phyloP scores from a whole-genome alignment of 2,888 invertebrate species.

The Cartodere bifasciata region DNA sequence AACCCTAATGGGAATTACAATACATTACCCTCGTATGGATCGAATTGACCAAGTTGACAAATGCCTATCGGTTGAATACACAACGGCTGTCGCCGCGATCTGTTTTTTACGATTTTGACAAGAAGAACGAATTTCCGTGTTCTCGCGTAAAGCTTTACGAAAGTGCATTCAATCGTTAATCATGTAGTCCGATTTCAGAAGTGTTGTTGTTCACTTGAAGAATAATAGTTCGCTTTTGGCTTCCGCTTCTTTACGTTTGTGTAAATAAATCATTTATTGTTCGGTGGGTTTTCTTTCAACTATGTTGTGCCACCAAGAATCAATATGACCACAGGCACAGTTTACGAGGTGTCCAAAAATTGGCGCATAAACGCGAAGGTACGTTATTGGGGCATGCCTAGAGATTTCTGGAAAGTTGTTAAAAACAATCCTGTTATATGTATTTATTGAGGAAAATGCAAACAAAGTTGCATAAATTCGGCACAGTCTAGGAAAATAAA shows the following conservation, averaged over 20 bases:
- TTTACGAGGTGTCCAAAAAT: too few species aligned
- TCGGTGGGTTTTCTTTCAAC: too few species aligned
- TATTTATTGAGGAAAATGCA: too few species aligned
- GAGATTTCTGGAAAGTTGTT: too few species aligned
- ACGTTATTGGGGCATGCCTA: too few species aligned
- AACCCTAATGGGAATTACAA: conserved; percentile 34
- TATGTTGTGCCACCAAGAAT: too few species aligned
- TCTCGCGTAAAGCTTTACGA: conserved; percentile 30
- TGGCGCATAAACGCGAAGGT: too few species aligned
- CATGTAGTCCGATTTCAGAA: conserved; percentile 29
- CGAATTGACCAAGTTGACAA: conserved; percentile 33
- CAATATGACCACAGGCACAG: too few species aligned
- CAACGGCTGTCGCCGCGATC: conserved; percentile 26
- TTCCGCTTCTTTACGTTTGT: conserved; percentile 19
- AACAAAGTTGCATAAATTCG: too few species aligned
- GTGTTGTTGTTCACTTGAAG: conserved; percentile 21
- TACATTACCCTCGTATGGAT: conserved; percentile 28
- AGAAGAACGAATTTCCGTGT: conserved; percentile 36
- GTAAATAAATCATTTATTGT: too few species aligned
- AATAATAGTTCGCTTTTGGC: conserved; percentile 22
- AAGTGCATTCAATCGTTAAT: conserved; percentile 38
- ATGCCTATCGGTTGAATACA: conserved; percentile 30
- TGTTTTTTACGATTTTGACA: conserved; percentile 30
- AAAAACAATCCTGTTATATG: too few species aligned
- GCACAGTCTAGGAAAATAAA: too few species aligned